Percentiles rank a stretch among this genome's conserved stretches.
phyloP scores from a whole-genome alignment of 37 sponge, comb jelly and placozoan genomes.

The Oopsacas minuta region DNA sequence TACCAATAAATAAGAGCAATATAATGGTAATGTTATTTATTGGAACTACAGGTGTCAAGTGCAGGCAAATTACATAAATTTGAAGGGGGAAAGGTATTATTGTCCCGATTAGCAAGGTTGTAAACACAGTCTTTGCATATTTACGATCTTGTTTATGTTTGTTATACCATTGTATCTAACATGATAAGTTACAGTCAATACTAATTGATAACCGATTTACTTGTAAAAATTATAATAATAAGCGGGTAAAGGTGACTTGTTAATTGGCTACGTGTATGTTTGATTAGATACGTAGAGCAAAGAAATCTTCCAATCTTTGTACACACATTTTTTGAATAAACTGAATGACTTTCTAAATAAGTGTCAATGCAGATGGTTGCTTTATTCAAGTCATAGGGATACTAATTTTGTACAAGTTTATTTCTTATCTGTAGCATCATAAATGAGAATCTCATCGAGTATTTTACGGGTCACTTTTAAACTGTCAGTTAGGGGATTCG shows the following conservation, averaged over 20 bases:
- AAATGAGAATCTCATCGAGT: not conserved
- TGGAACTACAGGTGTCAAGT: too few relatives aligned
- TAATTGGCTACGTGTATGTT: not conserved
- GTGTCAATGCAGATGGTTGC: not conserved
- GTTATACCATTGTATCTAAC: too few relatives aligned
- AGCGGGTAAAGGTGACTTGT: not conserved
- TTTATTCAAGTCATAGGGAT: not conserved
- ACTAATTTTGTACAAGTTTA: not conserved
- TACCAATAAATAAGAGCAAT: too few relatives aligned
- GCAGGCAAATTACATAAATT: too few relatives aligned
- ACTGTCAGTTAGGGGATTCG: not conserved
- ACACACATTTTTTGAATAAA: not conserved
- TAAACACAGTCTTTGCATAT: too few relatives aligned
- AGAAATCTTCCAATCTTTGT: not conserved
- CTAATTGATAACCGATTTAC: too few relatives aligned
- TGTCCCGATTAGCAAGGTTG: too few relatives aligned
- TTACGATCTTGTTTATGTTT: too few relatives aligned
- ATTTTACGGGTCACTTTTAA: not conserved
- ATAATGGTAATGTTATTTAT: too few relatives aligned
- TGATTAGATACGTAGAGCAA: not conserved
- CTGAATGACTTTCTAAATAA: not conserved
- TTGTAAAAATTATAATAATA: not conserved
- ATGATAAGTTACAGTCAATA: too few relatives aligned
- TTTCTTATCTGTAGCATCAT: not conserved
- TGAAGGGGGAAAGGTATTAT: too few relatives aligned